Evolutionary conservation across 1,140 invertebrate genomes (phyloP), one percentile per base, ranked within the genome.

Genomic region (Euwallacea fornicatus): DNA sequence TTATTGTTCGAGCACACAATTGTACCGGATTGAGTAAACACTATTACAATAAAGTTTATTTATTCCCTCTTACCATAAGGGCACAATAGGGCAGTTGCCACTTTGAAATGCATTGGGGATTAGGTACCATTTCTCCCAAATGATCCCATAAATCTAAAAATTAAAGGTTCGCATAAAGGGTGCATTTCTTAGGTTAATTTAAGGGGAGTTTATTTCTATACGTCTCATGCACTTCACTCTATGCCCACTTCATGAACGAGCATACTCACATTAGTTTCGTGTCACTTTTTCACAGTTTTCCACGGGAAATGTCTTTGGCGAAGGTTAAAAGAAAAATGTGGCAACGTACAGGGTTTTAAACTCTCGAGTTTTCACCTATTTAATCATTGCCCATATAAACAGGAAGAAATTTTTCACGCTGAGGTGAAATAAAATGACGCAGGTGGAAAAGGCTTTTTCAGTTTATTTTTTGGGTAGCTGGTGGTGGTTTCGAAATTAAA

Each of bases 321-420:
- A 70, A 53, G 42, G 53, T 47, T 13, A 68, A 71, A 68, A 67
- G 69, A 71, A 74, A 74, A 74, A 74, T 74, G 73, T 66, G 67
- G 13, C 60, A 46, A 50, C 69, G 60, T 71, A 63, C 54, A 64
- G 63, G 60, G 67, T 74, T 74, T 70, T 71, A 71, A 74, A 68
- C 69, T 74, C 65, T 70, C 64, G 69, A 63, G 63, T 74, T 71
- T 68, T 71, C 69, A 71, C 73, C 69, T 71, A 72, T 69, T 67
- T 71, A 74, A 74, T 74, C 73, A 71, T 61, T 74, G 64, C 64
- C 56, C 69, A 58, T 70, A 70, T 64, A 70, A 70, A 70, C 69
- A 70, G 62, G 58, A 47, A 16, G 9, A 53, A 56, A 64, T 70
- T 70, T 64, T 70, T 69, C 67, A 69, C 58, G 59, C 8, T 13